phyloP scores from a whole-genome alignment of 2,113 vertebrate species.

The Odocoileus hemionus region DNA sequence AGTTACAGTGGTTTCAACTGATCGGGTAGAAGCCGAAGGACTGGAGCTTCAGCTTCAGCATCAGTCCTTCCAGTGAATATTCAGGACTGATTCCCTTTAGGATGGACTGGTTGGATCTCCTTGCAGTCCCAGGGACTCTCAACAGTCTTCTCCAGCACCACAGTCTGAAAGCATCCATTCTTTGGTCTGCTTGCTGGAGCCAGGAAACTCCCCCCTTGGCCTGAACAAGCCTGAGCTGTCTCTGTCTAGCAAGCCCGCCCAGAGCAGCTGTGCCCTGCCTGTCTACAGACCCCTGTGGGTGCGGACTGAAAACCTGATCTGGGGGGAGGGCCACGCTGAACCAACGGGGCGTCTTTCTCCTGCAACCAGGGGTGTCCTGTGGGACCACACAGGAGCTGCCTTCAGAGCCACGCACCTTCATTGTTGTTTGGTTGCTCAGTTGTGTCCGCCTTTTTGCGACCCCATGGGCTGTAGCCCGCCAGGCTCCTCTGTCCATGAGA shows the following conservation, averaged over 20 bases:
- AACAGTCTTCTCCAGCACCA: background rate
- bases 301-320: background rate
- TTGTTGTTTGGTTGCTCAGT: background rate
- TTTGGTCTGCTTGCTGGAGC: background rate
- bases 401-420: rapidly evolving
- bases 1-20: background rate
- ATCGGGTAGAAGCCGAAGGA: background rate
- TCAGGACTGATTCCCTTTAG: background rate
- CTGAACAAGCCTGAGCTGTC: background rate
- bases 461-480: background rate
- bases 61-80: background rate
- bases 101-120: background rate
- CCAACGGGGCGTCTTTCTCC: background rate
- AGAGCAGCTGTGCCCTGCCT: background rate
- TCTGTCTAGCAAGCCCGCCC: background rate
- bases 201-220: background rate
- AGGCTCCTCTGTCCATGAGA: background rate
- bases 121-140: background rate
- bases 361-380: background rate
- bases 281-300: background rate
- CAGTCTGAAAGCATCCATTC: background rate
- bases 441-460: background rate
- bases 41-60: background rate
- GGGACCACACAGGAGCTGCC: background rate
- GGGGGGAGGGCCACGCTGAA: background rate